A percentile compares a stretch with the other conserved stretches of the same genome.
phyloP scores from a whole-genome alignment of 2,888 invertebrate species.

The Pherbina coryleti region DNA sequence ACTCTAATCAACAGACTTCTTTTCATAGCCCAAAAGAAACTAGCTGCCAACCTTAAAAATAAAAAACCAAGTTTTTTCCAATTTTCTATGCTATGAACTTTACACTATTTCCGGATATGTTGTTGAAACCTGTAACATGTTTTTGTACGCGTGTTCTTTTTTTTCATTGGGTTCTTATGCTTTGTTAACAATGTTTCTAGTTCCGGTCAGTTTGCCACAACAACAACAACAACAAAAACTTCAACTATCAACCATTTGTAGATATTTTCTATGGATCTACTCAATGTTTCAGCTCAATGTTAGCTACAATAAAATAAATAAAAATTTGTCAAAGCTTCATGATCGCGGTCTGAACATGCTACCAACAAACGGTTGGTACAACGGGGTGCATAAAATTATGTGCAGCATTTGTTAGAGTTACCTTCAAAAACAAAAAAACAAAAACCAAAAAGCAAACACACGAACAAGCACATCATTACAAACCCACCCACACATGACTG shows the following conservation, averaged over 20 bases:
- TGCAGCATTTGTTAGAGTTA: conserved; percentile 34
- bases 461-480: neutral
- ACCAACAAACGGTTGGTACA: conserved; percentile 17
- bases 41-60: too few species aligned
- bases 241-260: neutral
- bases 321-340: conserved; percentile 37
- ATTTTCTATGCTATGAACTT: neutral
- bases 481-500: neutral
- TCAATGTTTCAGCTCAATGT: too few species aligned
- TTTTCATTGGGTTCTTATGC: conserved; percentile 21
- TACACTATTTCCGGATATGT: conserved; percentile 41
- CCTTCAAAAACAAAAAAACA: too few species aligned
- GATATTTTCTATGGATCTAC: too few species aligned
- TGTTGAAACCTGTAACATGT: neutral
- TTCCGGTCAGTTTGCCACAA: conserved; percentile 57
- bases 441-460: too few species aligned
- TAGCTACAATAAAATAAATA: neutral
- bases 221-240: conserved; percentile 11
- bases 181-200: conserved; percentile 56
- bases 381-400: conserved; percentile 34
- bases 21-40: too few species aligned
- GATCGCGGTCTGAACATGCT: neutral
- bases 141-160: neutral
- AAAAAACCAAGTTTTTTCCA: too few species aligned
- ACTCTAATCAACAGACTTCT: too few species aligned